Percentiles rank a stretch among this genome's conserved stretches.
Evolutionary conservation across 2,797 vertebrate species (phyloP).

Genomic region (Crypturellus tataupa): DNA sequence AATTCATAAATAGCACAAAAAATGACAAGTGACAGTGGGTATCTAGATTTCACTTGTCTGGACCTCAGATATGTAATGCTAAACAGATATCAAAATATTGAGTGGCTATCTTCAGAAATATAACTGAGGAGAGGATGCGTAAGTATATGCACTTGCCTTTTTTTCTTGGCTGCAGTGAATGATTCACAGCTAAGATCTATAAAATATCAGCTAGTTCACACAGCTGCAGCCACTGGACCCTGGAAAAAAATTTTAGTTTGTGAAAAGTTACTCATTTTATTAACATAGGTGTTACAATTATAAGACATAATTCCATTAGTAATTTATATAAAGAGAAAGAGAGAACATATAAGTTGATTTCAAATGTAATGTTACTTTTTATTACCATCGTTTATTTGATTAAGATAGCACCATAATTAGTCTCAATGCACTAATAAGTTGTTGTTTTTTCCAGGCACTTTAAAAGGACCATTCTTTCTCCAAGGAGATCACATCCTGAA

Average conservation of each 20-base stretch:
- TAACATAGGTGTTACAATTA: not conserved
- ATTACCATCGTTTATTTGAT: constrained; percentile 26
- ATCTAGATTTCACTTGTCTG: constrained; percentile 34
- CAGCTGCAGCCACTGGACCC: constrained; percentile 24
- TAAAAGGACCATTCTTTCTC: constrained; percentile 43
- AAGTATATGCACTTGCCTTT: not conserved
- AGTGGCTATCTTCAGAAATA: not conserved
- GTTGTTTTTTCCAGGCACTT: not conserved
- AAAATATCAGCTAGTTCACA: constrained; percentile 39
- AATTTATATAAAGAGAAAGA: not conserved
- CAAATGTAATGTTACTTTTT: not conserved
- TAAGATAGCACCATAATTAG: constrained; percentile 27
- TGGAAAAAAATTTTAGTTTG: not conserved
- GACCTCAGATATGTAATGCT: constrained; percentile 17
- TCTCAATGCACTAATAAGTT: constrained; percentile 49
- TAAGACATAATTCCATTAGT: not conserved
- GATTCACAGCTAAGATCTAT: constrained; percentile 22
- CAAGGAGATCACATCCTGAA: constrained; percentile 53
- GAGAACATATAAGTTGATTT: not conserved
- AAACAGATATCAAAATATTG: constrained; percentile 5
- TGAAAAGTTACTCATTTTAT: not conserved
- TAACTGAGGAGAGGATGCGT: not conserved
- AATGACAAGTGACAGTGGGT: not conserved
- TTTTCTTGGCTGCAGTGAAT: constrained; percentile 34
- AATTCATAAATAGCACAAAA: not conserved